phyloP scores from a whole-genome alignment of 2,113 vertebrate species.

The Garra rufa region DNA sequence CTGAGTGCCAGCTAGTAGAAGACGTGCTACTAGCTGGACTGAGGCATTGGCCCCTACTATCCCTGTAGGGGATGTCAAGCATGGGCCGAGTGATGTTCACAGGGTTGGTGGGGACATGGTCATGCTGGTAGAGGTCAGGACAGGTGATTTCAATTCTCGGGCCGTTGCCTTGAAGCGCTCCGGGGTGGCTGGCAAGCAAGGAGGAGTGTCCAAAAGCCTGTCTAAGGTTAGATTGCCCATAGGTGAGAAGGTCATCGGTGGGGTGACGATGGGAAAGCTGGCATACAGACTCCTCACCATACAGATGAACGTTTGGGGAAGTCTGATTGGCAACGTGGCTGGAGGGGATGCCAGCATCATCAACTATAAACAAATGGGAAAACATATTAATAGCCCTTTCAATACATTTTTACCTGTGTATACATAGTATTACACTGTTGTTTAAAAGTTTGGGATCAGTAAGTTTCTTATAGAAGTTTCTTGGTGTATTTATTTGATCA shows the following conservation, averaged over 20 bases:
- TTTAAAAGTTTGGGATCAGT: no score
- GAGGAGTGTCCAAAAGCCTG: constrained; percentile 45
- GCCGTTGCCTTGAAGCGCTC: constrained; percentile 81
- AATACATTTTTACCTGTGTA: neutral
- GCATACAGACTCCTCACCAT: constrained; percentile 9
- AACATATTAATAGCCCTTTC: neutral
- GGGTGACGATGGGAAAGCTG: constrained; percentile 31
- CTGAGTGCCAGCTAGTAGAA: constrained; percentile 93
- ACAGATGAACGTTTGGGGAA: neutral
- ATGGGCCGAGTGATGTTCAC: constrained; percentile 79
- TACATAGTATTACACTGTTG: no score
- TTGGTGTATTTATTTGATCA: no score
- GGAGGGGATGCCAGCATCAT: constrained; percentile 33
- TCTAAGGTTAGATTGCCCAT: constrained; percentile 70
- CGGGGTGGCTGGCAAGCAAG: constrained; percentile 67
- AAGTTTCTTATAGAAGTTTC: no score
- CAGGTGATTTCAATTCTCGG: constrained; percentile 98
- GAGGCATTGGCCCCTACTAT: constrained; percentile 86
- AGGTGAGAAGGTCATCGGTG: constrained; percentile 53
- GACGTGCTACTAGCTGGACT: constrained; percentile 98
- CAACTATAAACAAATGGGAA: constrained; percentile 18
- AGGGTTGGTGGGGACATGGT: constrained; percentile 83
- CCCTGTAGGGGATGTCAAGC: constrained; percentile 85
- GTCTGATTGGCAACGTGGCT: constrained; percentile 10
- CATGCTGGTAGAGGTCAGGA: constrained; percentile 86